phyloP scores from a whole-genome alignment of 2,797 vertebrate genomes.

The Cryptoblepharus egeriae region DNA sequence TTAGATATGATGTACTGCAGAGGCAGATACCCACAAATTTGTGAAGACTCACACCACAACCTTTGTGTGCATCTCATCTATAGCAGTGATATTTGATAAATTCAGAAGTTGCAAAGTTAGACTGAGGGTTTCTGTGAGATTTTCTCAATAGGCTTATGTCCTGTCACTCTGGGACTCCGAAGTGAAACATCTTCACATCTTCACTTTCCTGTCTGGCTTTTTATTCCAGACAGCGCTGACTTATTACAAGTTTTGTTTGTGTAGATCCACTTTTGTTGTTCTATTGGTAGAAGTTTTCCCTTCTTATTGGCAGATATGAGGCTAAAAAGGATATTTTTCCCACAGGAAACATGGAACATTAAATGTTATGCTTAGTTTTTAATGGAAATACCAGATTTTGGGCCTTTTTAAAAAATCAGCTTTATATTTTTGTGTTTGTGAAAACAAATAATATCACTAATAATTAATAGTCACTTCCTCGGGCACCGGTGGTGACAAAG shows the following conservation, averaged over 20 bases:
- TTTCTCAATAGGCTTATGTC: background rate
- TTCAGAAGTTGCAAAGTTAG: background rate
- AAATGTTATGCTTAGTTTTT: background rate
- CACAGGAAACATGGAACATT: background rate
- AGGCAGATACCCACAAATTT: background rate
- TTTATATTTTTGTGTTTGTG: too few relatives aligned
- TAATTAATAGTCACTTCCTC: too few relatives aligned
- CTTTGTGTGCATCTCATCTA: background rate
- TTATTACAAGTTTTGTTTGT: background rate
- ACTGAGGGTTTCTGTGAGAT: background rate
- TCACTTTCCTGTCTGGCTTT: background rate
- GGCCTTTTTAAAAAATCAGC: too few relatives aligned
- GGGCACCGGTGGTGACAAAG: too few relatives aligned
- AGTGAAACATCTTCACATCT: conserved; percentile 1
- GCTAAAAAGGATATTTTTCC: background rate
- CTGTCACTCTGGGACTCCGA: background rate
- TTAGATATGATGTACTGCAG: background rate
- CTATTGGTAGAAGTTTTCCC: background rate
- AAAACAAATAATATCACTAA: too few relatives aligned
- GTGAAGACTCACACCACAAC: background rate
- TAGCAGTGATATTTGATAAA: background rate
- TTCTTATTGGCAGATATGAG: background rate
- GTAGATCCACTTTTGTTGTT: background rate
- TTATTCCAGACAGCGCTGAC: background rate
- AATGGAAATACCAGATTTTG: background rate